Conservation (phyloP, 2,797 vertebrate genomes). For the Galago senegalensis region DNA sequence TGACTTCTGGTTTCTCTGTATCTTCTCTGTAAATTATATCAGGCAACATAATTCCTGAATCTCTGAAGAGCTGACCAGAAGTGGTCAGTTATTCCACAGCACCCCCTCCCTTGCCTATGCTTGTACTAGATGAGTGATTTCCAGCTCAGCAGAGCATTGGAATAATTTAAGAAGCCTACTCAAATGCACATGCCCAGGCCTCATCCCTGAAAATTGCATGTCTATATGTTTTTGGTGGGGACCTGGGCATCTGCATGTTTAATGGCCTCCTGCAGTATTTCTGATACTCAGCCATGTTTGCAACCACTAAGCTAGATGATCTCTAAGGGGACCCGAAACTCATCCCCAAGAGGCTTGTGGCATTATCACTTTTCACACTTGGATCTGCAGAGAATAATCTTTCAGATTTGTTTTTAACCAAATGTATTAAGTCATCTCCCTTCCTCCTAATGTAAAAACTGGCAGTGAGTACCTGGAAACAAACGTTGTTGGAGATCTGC, state of each 20-base stretch:
- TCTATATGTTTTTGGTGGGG: background rate
- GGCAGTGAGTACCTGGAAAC: slow-evolving; percentile 80
- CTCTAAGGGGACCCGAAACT: background rate
- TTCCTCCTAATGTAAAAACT: background rate
- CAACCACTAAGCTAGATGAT: background rate
- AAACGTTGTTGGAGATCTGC: slow-evolving; percentile 67
- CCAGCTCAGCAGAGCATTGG: background rate
- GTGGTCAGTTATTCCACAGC: background rate
- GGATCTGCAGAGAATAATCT: background rate
- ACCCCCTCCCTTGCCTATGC: background rate
- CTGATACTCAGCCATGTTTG: background rate
- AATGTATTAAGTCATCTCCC: background rate
- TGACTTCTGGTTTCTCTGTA: background rate
- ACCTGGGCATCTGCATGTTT: background rate
- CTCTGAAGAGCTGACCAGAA: background rate
- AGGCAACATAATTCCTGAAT: background rate
- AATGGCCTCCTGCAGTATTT: background rate
- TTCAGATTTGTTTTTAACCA: background rate
- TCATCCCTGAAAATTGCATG: background rate
- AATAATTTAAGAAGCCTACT: background rate
- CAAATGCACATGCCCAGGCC: background rate
- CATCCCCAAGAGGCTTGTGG: background rate
- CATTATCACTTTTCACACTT: background rate
- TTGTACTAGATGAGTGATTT: background rate
- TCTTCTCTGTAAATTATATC: background rate